A percentile compares a stretch with the other conserved stretches of the same genome.
These are phyloP conservation scores for Cheirogaleus major DNA, from an alignment of 2,797 vertebrate species.

Conservation along the genomic window DNA sequence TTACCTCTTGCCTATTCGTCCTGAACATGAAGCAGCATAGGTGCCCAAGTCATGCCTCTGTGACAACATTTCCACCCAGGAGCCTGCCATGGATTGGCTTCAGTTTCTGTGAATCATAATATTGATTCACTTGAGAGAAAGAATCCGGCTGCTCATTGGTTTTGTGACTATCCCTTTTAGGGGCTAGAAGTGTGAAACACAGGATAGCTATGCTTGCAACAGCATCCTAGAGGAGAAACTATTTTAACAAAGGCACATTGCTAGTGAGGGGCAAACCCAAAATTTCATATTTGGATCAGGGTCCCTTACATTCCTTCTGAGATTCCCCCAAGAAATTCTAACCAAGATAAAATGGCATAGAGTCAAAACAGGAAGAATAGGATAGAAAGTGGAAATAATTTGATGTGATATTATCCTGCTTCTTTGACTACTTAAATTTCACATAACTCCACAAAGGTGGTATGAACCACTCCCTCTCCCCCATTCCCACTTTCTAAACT, in stretches of 20 bases:
- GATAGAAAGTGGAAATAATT: not conserved
- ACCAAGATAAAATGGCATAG: not conserved
- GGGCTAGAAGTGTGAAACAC: not conserved
- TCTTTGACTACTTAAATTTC: not conserved
- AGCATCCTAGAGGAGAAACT: not conserved
- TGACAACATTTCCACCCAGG: not conserved
- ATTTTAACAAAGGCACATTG: not conserved
- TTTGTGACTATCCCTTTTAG: not conserved
- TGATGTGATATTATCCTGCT: not conserved
- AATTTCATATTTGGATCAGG: not conserved
- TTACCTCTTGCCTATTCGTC: not conserved
- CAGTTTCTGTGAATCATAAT: not conserved
- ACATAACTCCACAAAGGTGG: not conserved
- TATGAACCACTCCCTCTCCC: not conserved
- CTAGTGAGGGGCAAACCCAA: not conserved
- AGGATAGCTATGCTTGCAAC: not conserved
- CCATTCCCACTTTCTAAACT: fast-evolving
- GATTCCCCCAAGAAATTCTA: not conserved
- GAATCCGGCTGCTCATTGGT: not conserved
- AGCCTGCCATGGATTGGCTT: not conserved
- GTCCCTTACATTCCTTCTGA: not conserved
- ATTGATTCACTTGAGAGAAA: not conserved
- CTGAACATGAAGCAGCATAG: not conserved
- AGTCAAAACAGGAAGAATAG: not conserved
- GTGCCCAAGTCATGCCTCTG: not conserved